These are phyloP conservation scores for Trogon melanurus DNA, from an alignment of 2,113 vertebrate genomes.

Conservation along the genomic window DNA sequence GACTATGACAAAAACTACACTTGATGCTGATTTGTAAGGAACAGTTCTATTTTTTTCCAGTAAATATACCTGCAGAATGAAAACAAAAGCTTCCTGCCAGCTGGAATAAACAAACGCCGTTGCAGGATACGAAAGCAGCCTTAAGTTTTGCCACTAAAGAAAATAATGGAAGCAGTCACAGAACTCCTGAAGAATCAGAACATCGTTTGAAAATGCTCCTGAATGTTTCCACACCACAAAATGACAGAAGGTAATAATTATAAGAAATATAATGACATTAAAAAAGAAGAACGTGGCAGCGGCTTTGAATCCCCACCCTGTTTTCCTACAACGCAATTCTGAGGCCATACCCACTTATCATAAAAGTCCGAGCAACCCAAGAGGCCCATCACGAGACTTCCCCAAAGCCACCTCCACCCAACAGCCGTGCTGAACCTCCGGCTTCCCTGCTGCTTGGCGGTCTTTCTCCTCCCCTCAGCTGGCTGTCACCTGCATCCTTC, in stretches of 20 bases:
- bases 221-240: neutral
- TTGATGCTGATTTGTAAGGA: neutral
- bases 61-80: too few relatives aligned
- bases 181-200: neutral
- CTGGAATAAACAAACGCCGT: neutral
- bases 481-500: too few relatives aligned
- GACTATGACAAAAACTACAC: accelerated
- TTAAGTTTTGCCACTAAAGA: too few relatives aligned
- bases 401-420: neutral
- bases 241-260: too few relatives aligned
- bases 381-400: too few relatives aligned
- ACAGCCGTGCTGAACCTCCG: neutral
- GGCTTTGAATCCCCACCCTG: neutral
- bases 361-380: accelerated
- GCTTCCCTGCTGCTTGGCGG: accelerated
- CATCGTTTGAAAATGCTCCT: neutral
- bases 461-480: neutral
- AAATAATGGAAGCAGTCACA: neutral
- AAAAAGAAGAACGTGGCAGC: too few relatives aligned
- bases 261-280: too few relatives aligned
- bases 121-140: accelerated
- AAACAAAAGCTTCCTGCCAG: neutral
- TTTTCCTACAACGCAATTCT: neutral
- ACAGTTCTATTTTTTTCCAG: neutral
- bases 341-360: too few relatives aligned